Conservation (phyloP, 1,140 invertebrate genomes). For the Temnothorax nylanderi region DNA sequence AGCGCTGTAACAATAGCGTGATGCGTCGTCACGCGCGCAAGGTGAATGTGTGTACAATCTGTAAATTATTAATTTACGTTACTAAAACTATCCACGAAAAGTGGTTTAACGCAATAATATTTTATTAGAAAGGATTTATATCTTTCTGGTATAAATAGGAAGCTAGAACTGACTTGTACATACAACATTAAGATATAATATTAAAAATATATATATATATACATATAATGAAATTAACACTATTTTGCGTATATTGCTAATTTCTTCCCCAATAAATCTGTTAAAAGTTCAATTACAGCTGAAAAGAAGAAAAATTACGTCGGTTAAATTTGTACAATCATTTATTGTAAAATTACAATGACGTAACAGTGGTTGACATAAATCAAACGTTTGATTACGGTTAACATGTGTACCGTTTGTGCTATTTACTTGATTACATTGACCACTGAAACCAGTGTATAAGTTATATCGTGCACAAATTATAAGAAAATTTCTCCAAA, state of each 20-base stretch:
- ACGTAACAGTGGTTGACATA: conserved; percentile 74
- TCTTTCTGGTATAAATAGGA: conserved; percentile 62
- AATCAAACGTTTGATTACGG: conserved; percentile 71
- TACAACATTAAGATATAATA: conserved; percentile 81
- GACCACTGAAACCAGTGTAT: conserved; percentile 10
- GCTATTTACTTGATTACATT: conserved; percentile 42
- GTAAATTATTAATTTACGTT: conserved; percentile 81
- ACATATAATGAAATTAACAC: conserved; percentile 66
- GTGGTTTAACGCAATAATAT: conserved; percentile 78
- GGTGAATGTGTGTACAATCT: conserved; percentile 81
- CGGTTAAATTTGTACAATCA: conserved; percentile 67
- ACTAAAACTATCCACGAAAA: conserved; percentile 74
- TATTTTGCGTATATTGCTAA: background rate
- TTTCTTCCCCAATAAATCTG: conserved; percentile 7
- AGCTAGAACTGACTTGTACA: conserved; percentile 82
- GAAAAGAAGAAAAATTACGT: background rate
- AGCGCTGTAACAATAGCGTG: conserved; percentile 61
- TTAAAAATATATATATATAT: conserved; percentile 70
- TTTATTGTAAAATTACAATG: conserved; percentile 82
- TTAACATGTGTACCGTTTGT: conserved; percentile 57
- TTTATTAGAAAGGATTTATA: conserved; percentile 64
- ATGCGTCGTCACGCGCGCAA: conserved; percentile 35
- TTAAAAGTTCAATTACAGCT: background rate
- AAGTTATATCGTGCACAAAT: conserved; percentile 63
- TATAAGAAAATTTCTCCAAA: conserved; percentile 72